phyloP scores from a whole-genome alignment of 2,797 vertebrate species.

The Gymnoscopelus braueri region DNA sequence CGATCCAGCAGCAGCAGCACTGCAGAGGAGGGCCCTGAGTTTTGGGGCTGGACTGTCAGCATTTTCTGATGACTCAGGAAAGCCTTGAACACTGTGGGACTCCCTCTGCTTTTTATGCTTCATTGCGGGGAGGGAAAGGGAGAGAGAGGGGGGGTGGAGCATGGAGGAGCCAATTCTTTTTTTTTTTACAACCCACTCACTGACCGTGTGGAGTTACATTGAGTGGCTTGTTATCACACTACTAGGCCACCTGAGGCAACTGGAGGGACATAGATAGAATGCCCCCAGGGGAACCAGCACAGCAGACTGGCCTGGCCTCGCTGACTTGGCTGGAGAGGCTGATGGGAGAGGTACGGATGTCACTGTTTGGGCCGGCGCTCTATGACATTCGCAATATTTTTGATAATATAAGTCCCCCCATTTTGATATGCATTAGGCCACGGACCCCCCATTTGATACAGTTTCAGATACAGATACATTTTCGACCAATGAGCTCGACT shows the following conservation, averaged over 20 bases:
- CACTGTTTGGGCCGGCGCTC: no score
- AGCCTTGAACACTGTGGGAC: constrained; percentile 62
- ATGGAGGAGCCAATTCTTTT: constrained; percentile 52
- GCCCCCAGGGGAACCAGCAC: constrained; percentile 7
- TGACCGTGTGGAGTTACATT: constrained; percentile 19
- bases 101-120: constrained; percentile 63
- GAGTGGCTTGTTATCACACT: constrained; percentile 5
- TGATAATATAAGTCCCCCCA: no score
- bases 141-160: constrained; percentile 10
- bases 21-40: constrained; percentile 69
- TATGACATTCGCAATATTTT: no score
- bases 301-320: neutral
- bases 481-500: no score
- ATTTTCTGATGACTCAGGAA: constrained; percentile 74
- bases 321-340: neutral
- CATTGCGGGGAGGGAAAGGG: constrained; percentile 55
- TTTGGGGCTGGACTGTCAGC: constrained; percentile 71
- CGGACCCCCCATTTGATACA: no score
- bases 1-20: constrained; percentile 65
- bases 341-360: neutral
- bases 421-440: no score
- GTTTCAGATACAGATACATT: no score
- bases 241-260: constrained; percentile 23
- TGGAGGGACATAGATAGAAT: constrained; percentile 30
- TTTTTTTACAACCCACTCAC: constrained; percentile 38